Conservation (phyloP, 2,888 invertebrate species). For the Drosophila recens region DNA sequence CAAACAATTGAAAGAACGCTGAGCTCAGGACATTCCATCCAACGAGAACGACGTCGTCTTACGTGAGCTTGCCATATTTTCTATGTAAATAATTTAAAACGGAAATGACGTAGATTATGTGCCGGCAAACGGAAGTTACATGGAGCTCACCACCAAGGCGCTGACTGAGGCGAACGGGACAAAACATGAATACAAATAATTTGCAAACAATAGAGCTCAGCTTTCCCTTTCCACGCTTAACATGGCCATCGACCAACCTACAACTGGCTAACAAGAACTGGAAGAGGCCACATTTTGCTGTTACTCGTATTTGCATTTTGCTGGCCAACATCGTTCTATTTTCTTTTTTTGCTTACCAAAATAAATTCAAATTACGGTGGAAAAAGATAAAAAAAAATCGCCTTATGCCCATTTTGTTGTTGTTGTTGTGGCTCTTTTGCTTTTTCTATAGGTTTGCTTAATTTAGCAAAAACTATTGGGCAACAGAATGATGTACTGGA, state of each 20-base stretch:
- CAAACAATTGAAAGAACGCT: slow-evolving; percentile 57
- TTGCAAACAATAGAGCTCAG: slow-evolving; percentile 62
- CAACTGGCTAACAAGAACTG: slow-evolving; percentile 7
- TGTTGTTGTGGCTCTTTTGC: slow-evolving; percentile 14
- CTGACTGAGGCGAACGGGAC: slow-evolving; percentile 36
- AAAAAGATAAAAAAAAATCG: slow-evolving; percentile 10
- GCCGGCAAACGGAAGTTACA: slow-evolving; percentile 69
- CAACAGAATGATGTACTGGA: slow-evolving; percentile 3
- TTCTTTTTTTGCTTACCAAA: slow-evolving; percentile 46
- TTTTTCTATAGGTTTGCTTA: slow-evolving; percentile 28
- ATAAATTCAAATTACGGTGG: slow-evolving; percentile 61
- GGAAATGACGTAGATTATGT: slow-evolving; percentile 76
- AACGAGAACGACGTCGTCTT: slow-evolving; percentile 13
- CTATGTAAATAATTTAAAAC: slow-evolving; percentile 76
- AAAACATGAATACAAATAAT: slow-evolving; percentile 71
- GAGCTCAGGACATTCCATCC: slow-evolving; percentile 30
- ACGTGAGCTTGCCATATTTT: slow-evolving; percentile 62
- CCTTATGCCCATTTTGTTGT: slow-evolving; percentile 31
- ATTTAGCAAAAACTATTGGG: slow-evolving; percentile 43
- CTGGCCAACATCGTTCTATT: slow-evolving; percentile 24
- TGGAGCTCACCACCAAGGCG: slow-evolving; percentile 38
- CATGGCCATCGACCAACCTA: slow-evolving; percentile 18
- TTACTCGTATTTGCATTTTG: slow-evolving; percentile 67
- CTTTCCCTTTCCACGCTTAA: neutral
- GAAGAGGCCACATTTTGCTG: slow-evolving; percentile 55